Percentiles rank a stretch among this genome's conserved stretches.
Conservation (phyloP, 1,140 invertebrate species). For the Scaptomyza pallida region DNA sequence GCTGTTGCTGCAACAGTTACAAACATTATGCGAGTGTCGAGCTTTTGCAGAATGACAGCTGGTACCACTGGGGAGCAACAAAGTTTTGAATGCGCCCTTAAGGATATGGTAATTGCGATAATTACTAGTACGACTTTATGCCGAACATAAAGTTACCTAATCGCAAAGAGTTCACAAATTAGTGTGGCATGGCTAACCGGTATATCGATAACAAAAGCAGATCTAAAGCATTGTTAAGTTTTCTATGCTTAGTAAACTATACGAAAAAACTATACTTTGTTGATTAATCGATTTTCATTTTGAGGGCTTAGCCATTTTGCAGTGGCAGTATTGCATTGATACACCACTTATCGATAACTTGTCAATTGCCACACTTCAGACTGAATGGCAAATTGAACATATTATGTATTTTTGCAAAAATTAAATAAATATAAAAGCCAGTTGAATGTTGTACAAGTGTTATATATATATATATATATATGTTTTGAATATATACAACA, state of each 20-base stretch:
- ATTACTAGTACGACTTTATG: constrained; percentile 1
- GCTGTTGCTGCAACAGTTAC: constrained; percentile 6
- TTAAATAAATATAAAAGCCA: constrained; percentile 8
- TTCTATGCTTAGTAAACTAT: no score
- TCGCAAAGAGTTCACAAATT: neutral
- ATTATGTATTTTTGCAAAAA: neutral
- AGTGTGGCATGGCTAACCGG: neutral
- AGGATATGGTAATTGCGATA: constrained; percentile 16
- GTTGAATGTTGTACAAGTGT: neutral
- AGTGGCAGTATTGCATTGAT: neutral
- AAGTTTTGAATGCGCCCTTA: constrained; percentile 9
- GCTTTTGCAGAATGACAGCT: constrained; percentile 8
- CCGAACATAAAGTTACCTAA: neutral
- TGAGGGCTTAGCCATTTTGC: no score
- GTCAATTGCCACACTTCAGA: neutral
- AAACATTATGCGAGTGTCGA: constrained; percentile 18
- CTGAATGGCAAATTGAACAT: neutral
- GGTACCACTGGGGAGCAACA: constrained; percentile 11
- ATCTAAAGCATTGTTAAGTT: no score
- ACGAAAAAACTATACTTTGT: no score
- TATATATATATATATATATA: neutral
- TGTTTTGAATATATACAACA: constrained; percentile 5
- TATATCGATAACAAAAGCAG: no score
- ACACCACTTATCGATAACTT: constrained; percentile 7
- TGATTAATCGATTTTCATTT: no score